Evolutionary conservation across 2,797 vertebrate genomes (phyloP), one percentile per base, ranked within the genome.

Genomic region (Macropus fuliginosus): DNA sequence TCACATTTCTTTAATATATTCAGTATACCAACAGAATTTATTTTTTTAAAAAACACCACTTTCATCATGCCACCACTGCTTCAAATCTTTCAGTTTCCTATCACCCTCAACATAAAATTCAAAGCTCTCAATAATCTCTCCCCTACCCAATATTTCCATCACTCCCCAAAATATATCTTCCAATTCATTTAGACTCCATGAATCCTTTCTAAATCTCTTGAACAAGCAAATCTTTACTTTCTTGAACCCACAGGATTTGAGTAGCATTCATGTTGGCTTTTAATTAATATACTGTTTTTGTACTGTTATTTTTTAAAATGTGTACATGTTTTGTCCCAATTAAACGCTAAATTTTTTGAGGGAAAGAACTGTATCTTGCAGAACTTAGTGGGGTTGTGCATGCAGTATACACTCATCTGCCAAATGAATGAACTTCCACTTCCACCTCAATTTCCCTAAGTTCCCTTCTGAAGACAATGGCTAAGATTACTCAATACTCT

Each of bases 51-150:
- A 74, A 74, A 40, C n/a, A 21, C 66, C 1, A 2, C 66, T 74
- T 74, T 40, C 2, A 74, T 40, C 5, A 74, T 40, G 66, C 21
- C 4, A 40, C 0, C 66, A 74, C 12, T 56, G 92, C 40, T 92
- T 55, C 91, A 92, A 96, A 94, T 46, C 46, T 91, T 34, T 91
- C n/a, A 93, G 13, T 40, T 16, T 12, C 56, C 29, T 13, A 62
- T 21, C 8, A 10, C 54, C 54, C 93, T 91, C 54, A 62, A 91
- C 54, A 91, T 87, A 81, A 59, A 95, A 54, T 34, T 50, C 52
- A 91, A 93, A 94, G 29, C n/a, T 92, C 90, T 92, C 46, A 92
- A 92, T 59, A 95, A 96, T 90, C 34, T 66, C 29, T 93, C 50
- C 27, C 55, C 40, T 66, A 90, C 27, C 46, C 56, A 81, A 10